phyloP scores from a whole-genome alignment of 2,113 vertebrate genomes.

The Perognathus longimembris region DNA sequence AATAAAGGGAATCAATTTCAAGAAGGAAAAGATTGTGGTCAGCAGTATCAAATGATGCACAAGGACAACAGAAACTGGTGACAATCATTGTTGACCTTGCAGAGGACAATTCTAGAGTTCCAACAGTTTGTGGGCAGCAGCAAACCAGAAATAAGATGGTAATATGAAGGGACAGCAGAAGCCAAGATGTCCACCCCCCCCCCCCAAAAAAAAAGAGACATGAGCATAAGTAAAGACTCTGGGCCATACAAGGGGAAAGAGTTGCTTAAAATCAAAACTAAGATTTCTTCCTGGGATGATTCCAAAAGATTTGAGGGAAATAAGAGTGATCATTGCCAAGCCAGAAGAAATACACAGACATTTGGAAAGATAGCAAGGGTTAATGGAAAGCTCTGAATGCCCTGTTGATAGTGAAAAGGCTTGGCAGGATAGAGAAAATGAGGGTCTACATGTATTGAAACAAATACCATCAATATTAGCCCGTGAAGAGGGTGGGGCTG shows the following conservation, averaged over 20 bases:
- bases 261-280: slow-evolving; percentile 25
- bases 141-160: slow-evolving; percentile 36
- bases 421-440: not conserved
- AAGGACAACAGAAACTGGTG: not conserved
- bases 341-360: not conserved
- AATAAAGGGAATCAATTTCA: not conserved
- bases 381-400: not conserved
- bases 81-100: not conserved
- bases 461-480: slow-evolving; percentile 9
- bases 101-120: not conserved
- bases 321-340: not conserved
- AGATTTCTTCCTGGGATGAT: not conserved
- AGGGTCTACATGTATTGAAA: slow-evolving; percentile 11
- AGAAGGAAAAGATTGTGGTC: slow-evolving; percentile 7
- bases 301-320: not conserved
- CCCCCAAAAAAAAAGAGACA: slow-evolving; percentile 21
- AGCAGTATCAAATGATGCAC: not conserved
- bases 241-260: not conserved
- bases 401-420: not conserved
- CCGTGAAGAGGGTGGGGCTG: slow-evolving; percentile 46
- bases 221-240: not conserved
- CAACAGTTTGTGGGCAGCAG: not conserved
- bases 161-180: not conserved
- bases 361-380: not conserved
- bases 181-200: not conserved